These are phyloP conservation scores for Neoitamus cyanurus DNA, from an alignment of 2,888 invertebrate genomes.

Conservation along the genomic window DNA sequence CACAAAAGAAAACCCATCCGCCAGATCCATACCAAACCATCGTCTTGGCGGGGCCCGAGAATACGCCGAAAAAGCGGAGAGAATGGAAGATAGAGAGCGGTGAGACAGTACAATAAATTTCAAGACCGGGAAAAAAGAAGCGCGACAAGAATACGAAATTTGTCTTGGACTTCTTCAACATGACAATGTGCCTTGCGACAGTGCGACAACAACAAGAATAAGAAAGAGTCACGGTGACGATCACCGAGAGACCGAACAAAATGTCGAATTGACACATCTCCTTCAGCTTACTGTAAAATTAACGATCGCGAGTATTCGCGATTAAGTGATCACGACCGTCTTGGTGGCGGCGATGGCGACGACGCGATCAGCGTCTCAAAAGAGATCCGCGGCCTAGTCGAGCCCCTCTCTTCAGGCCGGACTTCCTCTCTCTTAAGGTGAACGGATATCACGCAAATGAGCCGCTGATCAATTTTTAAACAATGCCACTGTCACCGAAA, in stretches of 20 bases:
- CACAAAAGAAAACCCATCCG: conserved; percentile 19
- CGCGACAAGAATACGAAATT: conserved; percentile 29
- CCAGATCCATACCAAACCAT: not conserved
- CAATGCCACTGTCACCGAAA: conserved; percentile 30
- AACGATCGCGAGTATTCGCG: not conserved
- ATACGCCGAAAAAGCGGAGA: not conserved
- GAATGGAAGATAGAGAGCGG: not conserved
- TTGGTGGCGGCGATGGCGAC: not conserved
- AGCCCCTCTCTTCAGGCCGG: not conserved
- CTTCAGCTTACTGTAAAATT: conserved; percentile 25
- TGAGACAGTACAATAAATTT: not conserved
- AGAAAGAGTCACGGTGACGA: not conserved
- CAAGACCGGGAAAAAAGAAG: conserved; percentile 9
- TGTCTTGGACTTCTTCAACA: not conserved
- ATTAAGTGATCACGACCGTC: conserved; percentile 38
- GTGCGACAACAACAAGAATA: not conserved
- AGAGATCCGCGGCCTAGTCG: not conserved
- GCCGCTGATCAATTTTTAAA: not conserved
- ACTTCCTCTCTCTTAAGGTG: conserved; percentile 3
- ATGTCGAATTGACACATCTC: conserved; percentile 33
- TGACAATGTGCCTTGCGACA: not conserved
- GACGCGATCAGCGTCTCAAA: not conserved
- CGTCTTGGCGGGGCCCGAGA: not conserved
- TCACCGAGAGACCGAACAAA: not conserved
- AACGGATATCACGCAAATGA: not conserved